Evolutionary conservation across 2,888 invertebrate species (phyloP).

Genomic region (Himalopsyche kuldschensis): DNA sequence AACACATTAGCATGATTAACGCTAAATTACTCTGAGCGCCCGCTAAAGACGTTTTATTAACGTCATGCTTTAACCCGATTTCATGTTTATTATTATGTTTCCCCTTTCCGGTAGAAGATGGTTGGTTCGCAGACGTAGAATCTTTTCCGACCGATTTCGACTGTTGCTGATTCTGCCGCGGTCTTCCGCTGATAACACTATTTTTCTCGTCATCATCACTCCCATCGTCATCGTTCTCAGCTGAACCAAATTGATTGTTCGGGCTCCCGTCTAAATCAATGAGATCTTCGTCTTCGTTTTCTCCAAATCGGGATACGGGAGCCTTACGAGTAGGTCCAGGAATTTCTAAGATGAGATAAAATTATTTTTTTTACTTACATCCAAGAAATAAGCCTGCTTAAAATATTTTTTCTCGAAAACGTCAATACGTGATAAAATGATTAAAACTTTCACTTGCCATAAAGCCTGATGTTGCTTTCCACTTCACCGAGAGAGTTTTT

Average conservation of each 20-base stretch:
- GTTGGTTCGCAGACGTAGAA: neutral
- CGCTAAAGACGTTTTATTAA: neutral
- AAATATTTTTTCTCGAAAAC: neutral
- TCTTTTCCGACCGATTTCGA: neutral
- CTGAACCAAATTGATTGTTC: constrained; percentile 71
- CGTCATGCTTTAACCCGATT: neutral
- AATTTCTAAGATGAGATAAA: constrained; percentile 61
- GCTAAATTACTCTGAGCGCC: neutral
- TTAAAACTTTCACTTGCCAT: constrained; percentile 64
- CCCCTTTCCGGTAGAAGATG: neutral
- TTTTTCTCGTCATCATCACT: constrained; percentile 2
- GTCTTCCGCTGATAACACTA: neutral
- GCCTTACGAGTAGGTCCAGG: constrained; percentile 64
- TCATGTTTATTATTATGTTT: neutral
- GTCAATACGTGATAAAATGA: neutral
- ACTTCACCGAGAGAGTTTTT: constrained; percentile 87
- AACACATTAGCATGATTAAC: neutral
- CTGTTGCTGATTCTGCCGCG: neutral
- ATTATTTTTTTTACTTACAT: neutral
- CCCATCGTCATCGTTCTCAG: constrained; percentile 65
- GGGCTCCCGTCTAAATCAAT: constrained; percentile 57
- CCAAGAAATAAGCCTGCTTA: neutral
- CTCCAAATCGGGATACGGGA: constrained; percentile 6
- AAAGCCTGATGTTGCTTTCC: constrained; percentile 82
- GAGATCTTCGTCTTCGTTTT: constrained; percentile 61